These are phyloP conservation scores for Alviniconcha strummeri DNA, from an alignment of 2,888 invertebrate genomes.

Conservation along the genomic window DNA sequence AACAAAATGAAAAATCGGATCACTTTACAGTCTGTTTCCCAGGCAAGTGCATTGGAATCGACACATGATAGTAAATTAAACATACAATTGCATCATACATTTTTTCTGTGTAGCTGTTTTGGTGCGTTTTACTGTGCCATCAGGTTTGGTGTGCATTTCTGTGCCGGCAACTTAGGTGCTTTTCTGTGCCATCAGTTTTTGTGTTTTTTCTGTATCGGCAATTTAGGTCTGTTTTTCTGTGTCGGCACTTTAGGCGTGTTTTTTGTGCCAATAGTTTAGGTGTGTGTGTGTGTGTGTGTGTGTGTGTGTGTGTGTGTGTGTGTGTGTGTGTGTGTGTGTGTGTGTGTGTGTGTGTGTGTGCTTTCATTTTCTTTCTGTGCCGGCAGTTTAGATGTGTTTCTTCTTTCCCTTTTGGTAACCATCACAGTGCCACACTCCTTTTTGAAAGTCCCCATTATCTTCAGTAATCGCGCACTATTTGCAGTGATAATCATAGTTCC, in stretches of 20 bases:
- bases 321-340: conserved; percentile 10
- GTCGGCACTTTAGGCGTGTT: too few species aligned
- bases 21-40: too few species aligned
- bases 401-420: neutral
- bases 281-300: neutral
- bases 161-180: neutral
- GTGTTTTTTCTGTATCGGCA: neutral
- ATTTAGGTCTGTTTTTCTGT: too few species aligned
- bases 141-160: neutral
- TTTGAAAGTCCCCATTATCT: too few species aligned
- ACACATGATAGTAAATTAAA: too few species aligned
- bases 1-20: too few species aligned
- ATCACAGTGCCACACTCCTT: neutral
- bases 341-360: conserved; percentile 6
- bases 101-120: too few species aligned
- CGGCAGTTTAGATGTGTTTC: neutral
- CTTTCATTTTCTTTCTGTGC: neutral
- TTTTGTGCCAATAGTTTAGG: neutral
- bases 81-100: too few species aligned
- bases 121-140: neutral
- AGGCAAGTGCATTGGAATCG: too few species aligned
- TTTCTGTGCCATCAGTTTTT: neutral
- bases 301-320: conserved; percentile 4
- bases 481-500: too few species aligned
- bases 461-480: too few species aligned